Evolutionary conservation across 2,888 invertebrate species (phyloP), one percentile per base, ranked within the genome.

Genomic region (Tipula confusa): DNA sequence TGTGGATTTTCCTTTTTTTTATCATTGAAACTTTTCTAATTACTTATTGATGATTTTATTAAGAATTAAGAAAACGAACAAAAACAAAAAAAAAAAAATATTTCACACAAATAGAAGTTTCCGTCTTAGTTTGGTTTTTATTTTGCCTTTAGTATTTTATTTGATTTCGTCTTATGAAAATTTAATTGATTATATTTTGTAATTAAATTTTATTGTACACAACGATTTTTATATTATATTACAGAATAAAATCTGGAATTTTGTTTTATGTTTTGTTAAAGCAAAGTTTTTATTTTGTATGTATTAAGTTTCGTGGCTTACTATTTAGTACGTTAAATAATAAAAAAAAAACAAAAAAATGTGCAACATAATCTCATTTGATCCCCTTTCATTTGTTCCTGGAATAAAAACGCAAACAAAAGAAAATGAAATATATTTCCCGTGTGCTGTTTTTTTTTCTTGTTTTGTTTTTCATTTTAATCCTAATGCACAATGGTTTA

Each of bases 41-140:
- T 64, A 64, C 64, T 64, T 64, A 64, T 64, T 64, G 64, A 64
- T 64, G 64, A 13, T 64, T 64, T 64, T 64, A 64, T 64, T 64
- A 64, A 64, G 64, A 64, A 64, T 36, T 36, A 36, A 36, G 9
- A 9, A 36, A n/a, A 64, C 6, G 43, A 43, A 43, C 24, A 24
- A 64, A 64, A 64, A 64, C 31, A 43, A 43, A n/a, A 2, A n/a
- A 36, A 36, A 36, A 36, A 36, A 11, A 2, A 31, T 43, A 64
- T 24, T n/a, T 64, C 64, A 64, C 64, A 64, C 64, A 18, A 24
- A 64, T 64, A 24, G 64, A 64, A 64, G 24, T 64, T 43, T 64
- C 24, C 24, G 24, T 64, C 64, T 9, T 24, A 64, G 64, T 18
- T 64, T 24, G 9, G 64, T 64, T 64, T 64, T 24, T 64, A 64